Evolutionary conservation across 2,888 invertebrate species (phyloP).

Genomic region (Eurytoma californica): DNA sequence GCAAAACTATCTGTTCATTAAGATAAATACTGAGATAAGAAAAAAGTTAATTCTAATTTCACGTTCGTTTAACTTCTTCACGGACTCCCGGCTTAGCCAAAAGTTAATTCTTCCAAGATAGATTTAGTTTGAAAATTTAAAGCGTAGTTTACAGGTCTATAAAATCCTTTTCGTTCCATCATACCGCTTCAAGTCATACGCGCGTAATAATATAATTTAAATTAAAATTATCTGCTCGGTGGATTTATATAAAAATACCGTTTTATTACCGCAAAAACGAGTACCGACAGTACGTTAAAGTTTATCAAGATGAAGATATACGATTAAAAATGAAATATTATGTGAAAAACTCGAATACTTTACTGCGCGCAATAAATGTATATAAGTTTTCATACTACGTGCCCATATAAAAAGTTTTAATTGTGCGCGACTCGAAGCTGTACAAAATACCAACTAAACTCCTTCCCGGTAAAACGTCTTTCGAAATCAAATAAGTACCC

Average conservation of each 20-base stretch:
- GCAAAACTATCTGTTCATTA: no score
- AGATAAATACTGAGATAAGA: no score
- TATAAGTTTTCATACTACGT: not conserved
- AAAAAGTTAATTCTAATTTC: no score
- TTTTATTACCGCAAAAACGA: not conserved
- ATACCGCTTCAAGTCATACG: not conserved
- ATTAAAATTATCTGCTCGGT: slow-evolving; percentile 10
- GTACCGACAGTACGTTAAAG: not conserved
- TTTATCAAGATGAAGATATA: not conserved
- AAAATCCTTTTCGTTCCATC: not conserved
- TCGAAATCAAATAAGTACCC: not conserved
- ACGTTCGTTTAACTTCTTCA: no score
- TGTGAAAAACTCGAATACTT: not conserved
- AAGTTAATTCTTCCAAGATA: no score
- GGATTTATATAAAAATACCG: not conserved
- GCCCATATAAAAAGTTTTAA: not conserved
- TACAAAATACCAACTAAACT: not conserved
- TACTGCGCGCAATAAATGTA: not conserved
- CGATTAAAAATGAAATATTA: not conserved
- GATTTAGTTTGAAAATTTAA: no score
- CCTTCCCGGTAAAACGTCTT: not conserved
- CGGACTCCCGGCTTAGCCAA: no score
- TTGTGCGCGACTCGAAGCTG: slow-evolving; percentile 1
- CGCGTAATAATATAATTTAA: not conserved
- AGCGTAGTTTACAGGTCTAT: not conserved